Conservation (phyloP, 2,888 invertebrate genomes). For the Diloba caeruleocephala region DNA sequence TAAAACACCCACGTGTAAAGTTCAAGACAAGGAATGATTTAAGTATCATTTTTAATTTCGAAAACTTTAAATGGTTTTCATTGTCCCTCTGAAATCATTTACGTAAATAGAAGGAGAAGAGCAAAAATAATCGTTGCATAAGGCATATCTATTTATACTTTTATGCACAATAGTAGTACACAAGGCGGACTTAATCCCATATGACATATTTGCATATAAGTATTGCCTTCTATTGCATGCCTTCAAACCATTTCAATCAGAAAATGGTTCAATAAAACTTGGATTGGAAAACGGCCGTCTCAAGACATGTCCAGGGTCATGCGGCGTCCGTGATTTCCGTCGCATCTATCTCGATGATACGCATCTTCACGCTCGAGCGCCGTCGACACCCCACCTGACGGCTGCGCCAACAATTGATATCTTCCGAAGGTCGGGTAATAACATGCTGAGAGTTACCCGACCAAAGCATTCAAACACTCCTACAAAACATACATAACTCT, state of each 20-base stretch:
- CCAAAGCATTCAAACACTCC: constrained; percentile 26
- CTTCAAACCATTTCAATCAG: constrained; percentile 5
- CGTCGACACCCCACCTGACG: constrained; percentile 62
- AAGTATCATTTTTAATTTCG: no score
- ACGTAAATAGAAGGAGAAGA: no score
- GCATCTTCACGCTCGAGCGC: constrained; percentile 77
- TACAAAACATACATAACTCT: not conserved
- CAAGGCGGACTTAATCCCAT: no score
- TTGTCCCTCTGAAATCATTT: no score
- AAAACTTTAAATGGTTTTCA: no score
- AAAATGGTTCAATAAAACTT: constrained; percentile 12
- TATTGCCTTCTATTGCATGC: no score
- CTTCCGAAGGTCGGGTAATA: constrained; percentile 86
- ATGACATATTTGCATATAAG: no score
- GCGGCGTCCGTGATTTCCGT: constrained; percentile 53
- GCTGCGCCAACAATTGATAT: constrained; percentile 82
- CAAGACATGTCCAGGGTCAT: constrained; percentile 48
- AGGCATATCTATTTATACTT: no score
- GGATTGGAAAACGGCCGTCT: constrained; percentile 34
- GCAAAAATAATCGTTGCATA: no score
- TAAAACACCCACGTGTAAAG: no score
- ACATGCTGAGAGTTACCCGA: constrained; percentile 62
- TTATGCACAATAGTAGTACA: no score
- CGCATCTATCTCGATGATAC: constrained; percentile 67
- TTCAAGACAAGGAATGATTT: no score